Evolutionary conservation across 2,888 invertebrate species (phyloP).

Genomic region (Thymelicus sylvestris): DNA sequence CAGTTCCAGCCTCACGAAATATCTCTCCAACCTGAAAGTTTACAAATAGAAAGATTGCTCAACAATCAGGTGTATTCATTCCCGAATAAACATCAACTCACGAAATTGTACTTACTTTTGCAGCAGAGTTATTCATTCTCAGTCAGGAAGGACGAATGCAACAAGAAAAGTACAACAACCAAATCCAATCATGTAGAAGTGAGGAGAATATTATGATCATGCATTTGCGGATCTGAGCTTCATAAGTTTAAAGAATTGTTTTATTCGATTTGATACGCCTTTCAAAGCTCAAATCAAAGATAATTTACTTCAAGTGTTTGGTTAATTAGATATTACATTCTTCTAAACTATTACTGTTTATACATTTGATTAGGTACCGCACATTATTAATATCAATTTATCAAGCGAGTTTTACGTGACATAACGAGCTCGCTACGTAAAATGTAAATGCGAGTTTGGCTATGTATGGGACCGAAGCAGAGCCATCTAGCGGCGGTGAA

Average conservation of each 20-base stretch:
- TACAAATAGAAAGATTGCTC: neutral
- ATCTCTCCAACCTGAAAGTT: constrained; percentile 95
- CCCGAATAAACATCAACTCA: too few species aligned
- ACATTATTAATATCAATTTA: too few species aligned
- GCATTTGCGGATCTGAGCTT: neutral
- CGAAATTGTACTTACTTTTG: neutral
- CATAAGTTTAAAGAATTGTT: neutral
- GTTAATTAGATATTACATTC: neutral
- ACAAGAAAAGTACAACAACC: too few species aligned
- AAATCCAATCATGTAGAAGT: neutral
- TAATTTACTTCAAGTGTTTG: neutral
- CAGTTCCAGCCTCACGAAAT: constrained; percentile 97
- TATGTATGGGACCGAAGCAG: too few species aligned
- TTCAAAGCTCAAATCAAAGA: too few species aligned
- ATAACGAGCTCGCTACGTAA: too few species aligned
- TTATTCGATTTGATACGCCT: neutral
- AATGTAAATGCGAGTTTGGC: too few species aligned
- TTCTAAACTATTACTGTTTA: too few species aligned
- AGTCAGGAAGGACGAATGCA: neutral
- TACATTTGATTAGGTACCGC: too few species aligned
- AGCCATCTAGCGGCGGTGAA: too few species aligned
- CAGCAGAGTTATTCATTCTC: constrained; percentile 1
- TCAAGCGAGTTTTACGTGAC: too few species aligned
- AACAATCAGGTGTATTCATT: too few species aligned
- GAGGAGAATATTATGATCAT: neutral